These are phyloP conservation scores for Myotis findleyi DNA, from an alignment of 2,797 vertebrate genomes.

Conservation along the genomic window DNA sequence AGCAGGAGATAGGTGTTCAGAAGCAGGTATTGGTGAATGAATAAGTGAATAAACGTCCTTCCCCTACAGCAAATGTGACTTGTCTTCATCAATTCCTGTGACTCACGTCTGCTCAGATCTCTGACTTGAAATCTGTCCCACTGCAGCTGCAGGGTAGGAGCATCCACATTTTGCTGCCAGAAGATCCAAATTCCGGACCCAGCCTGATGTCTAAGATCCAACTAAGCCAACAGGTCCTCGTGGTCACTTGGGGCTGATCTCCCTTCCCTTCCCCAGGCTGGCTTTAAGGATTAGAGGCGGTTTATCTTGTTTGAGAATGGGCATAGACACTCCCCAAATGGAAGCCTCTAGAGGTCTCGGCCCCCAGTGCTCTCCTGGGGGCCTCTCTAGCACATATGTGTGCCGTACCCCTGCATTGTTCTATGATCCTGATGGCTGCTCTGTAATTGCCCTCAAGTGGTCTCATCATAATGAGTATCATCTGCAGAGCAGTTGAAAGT, in stretches of 20 bases:
- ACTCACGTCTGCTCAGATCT: not conserved
- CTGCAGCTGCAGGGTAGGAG: not conserved
- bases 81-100: not conserved
- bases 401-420: not conserved
- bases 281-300: not conserved
- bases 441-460: slow-evolving; percentile 56
- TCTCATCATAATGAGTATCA: not conserved
- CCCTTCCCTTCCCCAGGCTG: not conserved
- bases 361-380: not conserved
- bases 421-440: slow-evolving; percentile 11
- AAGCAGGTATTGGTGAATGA: not conserved
- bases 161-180: not conserved
- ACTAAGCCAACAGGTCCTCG: not conserved
- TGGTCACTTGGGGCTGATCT: accelerated
- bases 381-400: not conserved
- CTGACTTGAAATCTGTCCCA: not conserved
- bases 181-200: not conserved
- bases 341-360: not conserved
- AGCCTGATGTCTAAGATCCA: not conserved
- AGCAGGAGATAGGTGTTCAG: not conserved
- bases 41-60: not conserved
- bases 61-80: not conserved
- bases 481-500: not conserved
- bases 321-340: not conserved
- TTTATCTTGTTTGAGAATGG: not conserved